Evolutionary conservation across 2,888 invertebrate species (phyloP).

Genomic region (Meteorus colon): DNA sequence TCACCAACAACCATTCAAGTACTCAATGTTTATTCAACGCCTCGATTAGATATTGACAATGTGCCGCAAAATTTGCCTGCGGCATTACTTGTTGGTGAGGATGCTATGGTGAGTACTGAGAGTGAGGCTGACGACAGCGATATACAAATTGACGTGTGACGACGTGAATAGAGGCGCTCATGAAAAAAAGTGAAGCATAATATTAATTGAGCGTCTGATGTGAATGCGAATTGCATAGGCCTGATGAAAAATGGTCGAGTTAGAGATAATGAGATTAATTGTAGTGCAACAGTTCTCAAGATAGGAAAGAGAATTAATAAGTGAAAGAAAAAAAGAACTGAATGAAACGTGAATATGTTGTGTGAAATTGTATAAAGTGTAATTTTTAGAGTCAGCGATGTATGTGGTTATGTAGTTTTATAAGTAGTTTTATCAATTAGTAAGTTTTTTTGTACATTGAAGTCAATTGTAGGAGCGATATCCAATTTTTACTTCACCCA

Average conservation of each 20-base stretch:
- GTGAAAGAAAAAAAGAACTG: background rate
- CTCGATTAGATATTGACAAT: constrained; percentile 70
- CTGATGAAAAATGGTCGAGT: background rate
- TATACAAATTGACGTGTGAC: constrained; percentile 73
- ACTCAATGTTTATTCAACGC: constrained; percentile 71
- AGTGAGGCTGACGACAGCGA: constrained; percentile 73
- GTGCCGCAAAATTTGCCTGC: constrained; percentile 72
- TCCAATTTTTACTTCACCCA: constrained; percentile 15
- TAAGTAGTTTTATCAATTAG: constrained; percentile 37
- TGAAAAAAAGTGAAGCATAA: background rate
- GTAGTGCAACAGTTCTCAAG: background rate
- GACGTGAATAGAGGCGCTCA: constrained; percentile 57
- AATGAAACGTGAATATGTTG: background rate
- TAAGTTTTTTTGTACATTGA: constrained; percentile 39
- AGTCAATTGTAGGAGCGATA: constrained; percentile 27
- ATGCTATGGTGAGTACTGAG: constrained; percentile 71
- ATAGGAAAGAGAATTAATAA: background rate
- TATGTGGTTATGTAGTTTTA: constrained; percentile 41
- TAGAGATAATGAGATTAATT: background rate
- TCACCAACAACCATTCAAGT: constrained; percentile 72
- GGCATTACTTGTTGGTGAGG: constrained; percentile 72
- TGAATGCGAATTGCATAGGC: constrained; percentile 4
- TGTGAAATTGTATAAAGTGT: constrained; percentile 43
- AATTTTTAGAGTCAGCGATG: constrained; percentile 27
- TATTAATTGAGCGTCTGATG: constrained; percentile 27